phyloP scores from a whole-genome alignment of 2,113 vertebrate species.

The Aspidoscelis tigris region DNA sequence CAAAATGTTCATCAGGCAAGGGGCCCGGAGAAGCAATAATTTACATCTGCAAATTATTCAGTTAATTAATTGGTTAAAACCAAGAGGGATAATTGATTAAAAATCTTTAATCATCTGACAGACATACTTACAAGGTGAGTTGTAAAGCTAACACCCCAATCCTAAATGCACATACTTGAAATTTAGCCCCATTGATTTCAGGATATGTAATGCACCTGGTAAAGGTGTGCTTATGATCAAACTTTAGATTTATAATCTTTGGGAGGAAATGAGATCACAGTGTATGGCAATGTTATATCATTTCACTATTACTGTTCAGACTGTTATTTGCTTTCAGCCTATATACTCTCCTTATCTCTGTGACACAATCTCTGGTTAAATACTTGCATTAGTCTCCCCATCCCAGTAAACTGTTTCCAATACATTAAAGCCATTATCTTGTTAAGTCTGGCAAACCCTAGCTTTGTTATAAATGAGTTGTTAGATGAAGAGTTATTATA shows the following conservation, averaged over 20 bases:
- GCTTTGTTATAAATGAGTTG: slow-evolving; percentile 22
- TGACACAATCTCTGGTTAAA: slow-evolving; percentile 25
- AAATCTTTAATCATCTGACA: slow-evolving; percentile 29
- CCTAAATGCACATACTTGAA: not conserved
- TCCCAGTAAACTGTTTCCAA: slow-evolving; percentile 17
- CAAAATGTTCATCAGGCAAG: slow-evolving; percentile 32
- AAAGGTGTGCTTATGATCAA: not conserved
- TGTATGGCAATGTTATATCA: not conserved
- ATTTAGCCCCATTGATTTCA: slow-evolving; percentile 19
- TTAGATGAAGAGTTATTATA: not conserved
- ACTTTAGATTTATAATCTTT: slow-evolving; percentile 20
- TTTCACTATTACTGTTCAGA: not conserved
- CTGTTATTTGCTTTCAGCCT: not conserved
- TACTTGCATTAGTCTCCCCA: slow-evolving; percentile 14
- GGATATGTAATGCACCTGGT: not conserved
- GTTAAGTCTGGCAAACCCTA: slow-evolving; percentile 8
- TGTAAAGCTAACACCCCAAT: not conserved
- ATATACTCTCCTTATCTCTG: not conserved
- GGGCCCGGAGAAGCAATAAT: slow-evolving; percentile 29
- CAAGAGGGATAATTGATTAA: slow-evolving; percentile 37
- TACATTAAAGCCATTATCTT: slow-evolving; percentile 16
- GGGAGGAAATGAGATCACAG: not conserved
- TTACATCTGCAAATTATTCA: slow-evolving; percentile 37
- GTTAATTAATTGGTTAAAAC: slow-evolving; percentile 45
- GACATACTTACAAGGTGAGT: slow-evolving; percentile 19